Evolutionary conservation across 2,113 vertebrate species (phyloP).

Genomic region (Oreocharis arfaki): DNA sequence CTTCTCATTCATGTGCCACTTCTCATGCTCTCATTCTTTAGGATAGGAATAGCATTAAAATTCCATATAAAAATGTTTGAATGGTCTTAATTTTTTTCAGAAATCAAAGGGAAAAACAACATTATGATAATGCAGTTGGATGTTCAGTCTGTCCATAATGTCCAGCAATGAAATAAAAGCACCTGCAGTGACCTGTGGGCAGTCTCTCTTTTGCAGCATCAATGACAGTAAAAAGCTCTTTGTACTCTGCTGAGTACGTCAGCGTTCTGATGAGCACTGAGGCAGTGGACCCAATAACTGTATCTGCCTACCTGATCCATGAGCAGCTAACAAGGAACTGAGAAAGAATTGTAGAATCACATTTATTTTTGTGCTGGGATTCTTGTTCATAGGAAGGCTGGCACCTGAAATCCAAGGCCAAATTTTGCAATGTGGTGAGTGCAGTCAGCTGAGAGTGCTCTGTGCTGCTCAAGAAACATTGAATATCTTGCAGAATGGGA

Average conservation of each 20-base stretch:
- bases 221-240: background rate
- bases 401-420: background rate
- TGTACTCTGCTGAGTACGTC: background rate
- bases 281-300: background rate
- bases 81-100: background rate
- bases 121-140: background rate
- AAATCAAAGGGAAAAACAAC: background rate
- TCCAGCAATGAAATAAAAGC: background rate
- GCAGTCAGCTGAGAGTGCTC: conserved; percentile 1
- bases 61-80: background rate
- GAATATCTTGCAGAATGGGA: background rate
- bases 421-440: background rate
- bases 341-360: background rate
- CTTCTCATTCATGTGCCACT: background rate
- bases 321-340: background rate
- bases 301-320: background rate
- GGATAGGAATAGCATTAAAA: background rate
- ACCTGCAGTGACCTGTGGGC: background rate
- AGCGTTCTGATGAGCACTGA: background rate
- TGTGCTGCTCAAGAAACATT: background rate
- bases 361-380: background rate
- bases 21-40: background rate
- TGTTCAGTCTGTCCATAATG: background rate
- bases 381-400: background rate
- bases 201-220: background rate